Conservation (phyloP, 2,888 invertebrate species). For the Camptogramma bilineatum region DNA sequence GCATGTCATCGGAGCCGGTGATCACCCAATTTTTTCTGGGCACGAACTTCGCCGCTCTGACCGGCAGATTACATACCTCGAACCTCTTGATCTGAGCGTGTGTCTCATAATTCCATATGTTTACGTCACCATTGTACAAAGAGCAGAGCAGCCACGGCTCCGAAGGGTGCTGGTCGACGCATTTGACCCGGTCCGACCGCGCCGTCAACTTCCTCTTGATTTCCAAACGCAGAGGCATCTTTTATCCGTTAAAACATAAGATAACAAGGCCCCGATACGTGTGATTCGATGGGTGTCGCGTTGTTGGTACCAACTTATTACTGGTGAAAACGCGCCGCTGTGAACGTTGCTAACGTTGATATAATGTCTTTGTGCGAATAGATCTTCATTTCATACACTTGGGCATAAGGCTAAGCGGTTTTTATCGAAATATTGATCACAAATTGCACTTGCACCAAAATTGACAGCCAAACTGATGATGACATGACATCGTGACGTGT, state of each 20-base stretch:
- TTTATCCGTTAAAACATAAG: conserved; percentile 75
- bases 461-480: conserved; percentile 36
- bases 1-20: conserved; percentile 98
- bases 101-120: conserved; percentile 99
- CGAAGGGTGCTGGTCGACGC: conserved; percentile 98
- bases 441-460: conserved; percentile 32
- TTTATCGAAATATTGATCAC: conserved; percentile 28
- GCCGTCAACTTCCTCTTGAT: conserved; percentile 99
- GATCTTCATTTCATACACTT: conserved; percentile 37
- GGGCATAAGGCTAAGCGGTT: conserved; percentile 24
- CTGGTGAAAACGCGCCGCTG: conserved; percentile 30
- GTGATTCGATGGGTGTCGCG: conserved; percentile 32
- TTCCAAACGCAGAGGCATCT: conserved; percentile 93
- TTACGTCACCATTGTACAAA: conserved; percentile 99
- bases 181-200: conserved; percentile 98
- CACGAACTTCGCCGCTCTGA: conserved; percentile 97
- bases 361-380: conserved; percentile 32
- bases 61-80: conserved; percentile 98
- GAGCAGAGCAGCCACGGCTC: conserved; percentile 99
- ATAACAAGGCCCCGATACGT: conserved; percentile 54
- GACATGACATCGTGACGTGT: conserved; percentile 38
- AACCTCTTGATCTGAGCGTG: conserved; percentile 94
- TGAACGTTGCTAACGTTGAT: conserved; percentile 20
- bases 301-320: conserved; percentile 22
- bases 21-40: conserved; percentile 99